phyloP scores from a whole-genome alignment of 2,888 invertebrate species.

The Hipparchia semele region DNA sequence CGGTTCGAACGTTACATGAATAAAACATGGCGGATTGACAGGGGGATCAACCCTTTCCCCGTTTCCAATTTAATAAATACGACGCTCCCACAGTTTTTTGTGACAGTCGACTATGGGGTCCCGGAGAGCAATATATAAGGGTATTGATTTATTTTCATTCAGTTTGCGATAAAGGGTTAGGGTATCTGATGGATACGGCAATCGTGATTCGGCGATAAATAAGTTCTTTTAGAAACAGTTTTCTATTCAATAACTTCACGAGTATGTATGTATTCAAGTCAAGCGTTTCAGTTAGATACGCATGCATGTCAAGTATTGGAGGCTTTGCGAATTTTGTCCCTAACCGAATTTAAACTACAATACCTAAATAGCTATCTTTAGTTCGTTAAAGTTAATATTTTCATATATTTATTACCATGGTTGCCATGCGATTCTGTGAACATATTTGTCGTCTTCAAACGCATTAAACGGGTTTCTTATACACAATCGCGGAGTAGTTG shows the following conservation, averaged over 20 bases:
- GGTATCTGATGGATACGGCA: conserved; percentile 29
- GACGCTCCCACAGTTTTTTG: conserved; percentile 70
- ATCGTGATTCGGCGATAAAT: conserved; percentile 14
- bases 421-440: no score
- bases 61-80: conserved; percentile 65
- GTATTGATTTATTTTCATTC: conserved; percentile 40
- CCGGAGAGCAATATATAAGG: conserved; percentile 38
- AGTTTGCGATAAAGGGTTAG: conserved; percentile 20
- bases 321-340: no score
- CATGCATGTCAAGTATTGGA: no score
- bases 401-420: no score
- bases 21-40: conserved; percentile 71
- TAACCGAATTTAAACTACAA: no score
- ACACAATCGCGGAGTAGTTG: no score
- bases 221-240: conserved; percentile 6
- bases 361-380: no score
- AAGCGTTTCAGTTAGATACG: no score
- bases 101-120: conserved; percentile 59
- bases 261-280: no score
- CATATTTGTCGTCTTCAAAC: no score
- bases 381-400: no score
- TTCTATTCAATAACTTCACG: not conserved
- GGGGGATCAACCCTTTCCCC: conserved; percentile 68
- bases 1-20: conserved; percentile 68
- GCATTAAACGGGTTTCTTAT: no score